Percentiles rank a stretch among this genome's conserved stretches.
phyloP scores from a whole-genome alignment of 2,113 vertebrate genomes.

The Mellivora capensis region DNA sequence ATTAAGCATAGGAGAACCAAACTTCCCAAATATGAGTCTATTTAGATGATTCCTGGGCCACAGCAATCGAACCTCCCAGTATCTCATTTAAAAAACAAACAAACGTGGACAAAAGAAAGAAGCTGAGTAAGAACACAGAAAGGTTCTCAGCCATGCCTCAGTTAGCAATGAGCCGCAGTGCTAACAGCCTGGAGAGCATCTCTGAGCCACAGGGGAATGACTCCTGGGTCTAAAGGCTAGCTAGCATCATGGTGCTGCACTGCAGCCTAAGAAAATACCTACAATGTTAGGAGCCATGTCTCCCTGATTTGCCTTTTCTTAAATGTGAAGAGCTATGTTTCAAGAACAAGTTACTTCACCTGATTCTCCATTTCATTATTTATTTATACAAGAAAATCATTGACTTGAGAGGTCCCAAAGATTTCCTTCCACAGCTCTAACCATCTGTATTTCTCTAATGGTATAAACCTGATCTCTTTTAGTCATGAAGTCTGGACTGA shows the following conservation, averaged over 20 bases:
- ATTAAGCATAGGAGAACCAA: neutral
- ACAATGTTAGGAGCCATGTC: neutral
- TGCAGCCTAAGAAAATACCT: neutral
- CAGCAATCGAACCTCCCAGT: neutral
- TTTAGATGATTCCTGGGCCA: neutral
- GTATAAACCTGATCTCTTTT: neutral
- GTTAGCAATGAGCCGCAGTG: neutral
- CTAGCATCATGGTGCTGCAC: accelerated
- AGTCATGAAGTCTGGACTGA: neutral
- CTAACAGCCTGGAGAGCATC: neutral
- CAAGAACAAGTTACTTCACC: neutral
- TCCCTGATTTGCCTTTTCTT: neutral
- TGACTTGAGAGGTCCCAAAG: neutral
- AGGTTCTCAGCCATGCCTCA: neutral
- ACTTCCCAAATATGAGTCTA: neutral
- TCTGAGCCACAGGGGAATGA: neutral
- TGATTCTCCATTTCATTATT: neutral
- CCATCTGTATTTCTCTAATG: neutral
- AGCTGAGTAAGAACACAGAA: neutral
- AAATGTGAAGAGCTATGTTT: neutral
- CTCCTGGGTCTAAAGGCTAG: neutral
- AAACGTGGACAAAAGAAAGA: neutral
- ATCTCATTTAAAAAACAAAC: neutral
- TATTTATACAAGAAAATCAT: neutral
- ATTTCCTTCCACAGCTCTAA: neutral